Base-by-base conservation (phyloP, 2,113 vertebrate genomes). In the Tyrannus savana region DNA sequence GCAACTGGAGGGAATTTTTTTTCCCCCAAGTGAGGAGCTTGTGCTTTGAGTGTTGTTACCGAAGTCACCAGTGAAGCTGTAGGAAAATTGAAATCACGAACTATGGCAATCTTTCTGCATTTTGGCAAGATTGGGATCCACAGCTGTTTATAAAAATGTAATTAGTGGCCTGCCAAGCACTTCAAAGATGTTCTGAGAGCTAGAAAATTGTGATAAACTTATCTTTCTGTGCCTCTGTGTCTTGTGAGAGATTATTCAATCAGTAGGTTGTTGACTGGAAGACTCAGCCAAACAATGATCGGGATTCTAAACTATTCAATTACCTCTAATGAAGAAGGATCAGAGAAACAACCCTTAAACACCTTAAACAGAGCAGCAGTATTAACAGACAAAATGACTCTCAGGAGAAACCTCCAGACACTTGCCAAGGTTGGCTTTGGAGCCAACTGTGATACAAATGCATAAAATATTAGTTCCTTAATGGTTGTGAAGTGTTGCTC, bases 381-480 rank as follows among this genome's bases (percentile, higher is more conserved):
- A 86, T 90, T 94, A 96, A 96, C 60, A 92, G 92, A 68, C 58
- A 72, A 95, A 96, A 97, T 58, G 42, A 90, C 73, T 97, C 96
- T 95, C 93, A 78, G 74, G 92, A 97, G 92, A 96, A 93, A 94
- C n/a, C 69, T 91, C 92, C 83, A 96, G 93, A 95, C 80, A 93
- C 83, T 87, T 90, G 93, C 88, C 92, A 93, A 94, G 88, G 88
- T 91, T 96, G 92, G 58, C 76, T 96, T 92, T 84, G 92, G 94
- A 96, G 93, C 88, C 84, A 92, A 59, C 88, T 89, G 85, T 89
- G 95, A 96, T 95, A 96, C 91, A 96, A 96, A 95, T 64, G 79
- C 88, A 95, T 95, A 93, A 95, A 93, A 82, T 93, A 95, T 93
- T 94, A 96, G 92, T 94, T 88, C 86, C 85, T 92, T 90, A 96